Evolutionary conservation across 2,888 invertebrate species (phyloP).

Genomic region (Lasioglossum marginatum): DNA sequence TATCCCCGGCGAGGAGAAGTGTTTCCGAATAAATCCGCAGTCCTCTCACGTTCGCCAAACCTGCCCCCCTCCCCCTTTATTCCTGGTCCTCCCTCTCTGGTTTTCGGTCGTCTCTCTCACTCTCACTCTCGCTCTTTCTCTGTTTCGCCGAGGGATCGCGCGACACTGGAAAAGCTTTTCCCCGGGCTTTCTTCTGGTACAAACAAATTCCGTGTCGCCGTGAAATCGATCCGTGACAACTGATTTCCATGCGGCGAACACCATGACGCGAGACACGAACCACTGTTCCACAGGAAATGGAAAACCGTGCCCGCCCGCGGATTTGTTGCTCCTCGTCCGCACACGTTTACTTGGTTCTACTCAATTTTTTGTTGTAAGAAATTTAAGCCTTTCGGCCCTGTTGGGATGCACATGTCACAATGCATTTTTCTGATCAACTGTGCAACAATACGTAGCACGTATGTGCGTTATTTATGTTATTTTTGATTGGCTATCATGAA

Average conservation of each 20-base stretch:
- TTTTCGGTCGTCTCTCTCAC: not conserved
- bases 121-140: not conserved
- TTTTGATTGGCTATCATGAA: too few species aligned
- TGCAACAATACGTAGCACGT: too few species aligned
- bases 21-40: conserved; percentile 71
- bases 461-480: not conserved
- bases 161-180: conserved; percentile 37
- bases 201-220: conserved; percentile 69
- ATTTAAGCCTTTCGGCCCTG: not conserved
- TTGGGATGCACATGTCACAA: not conserved
- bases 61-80: not conserved
- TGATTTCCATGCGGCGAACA: conserved; percentile 50
- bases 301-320: conserved; percentile 19
- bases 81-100: not conserved
- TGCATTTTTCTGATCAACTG: too few species aligned
- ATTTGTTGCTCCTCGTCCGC: conserved; percentile 1
- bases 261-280: conserved; percentile 33
- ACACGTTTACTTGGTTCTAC: not conserved
- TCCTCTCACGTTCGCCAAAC: conserved; percentile 61
- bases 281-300: conserved; percentile 6
- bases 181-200: conserved; percentile 53
- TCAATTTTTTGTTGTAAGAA: not conserved
- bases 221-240: conserved; percentile 65
- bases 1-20: conserved; percentile 46
- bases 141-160: conserved; percentile 22